Percentiles rank a stretch among this genome's conserved stretches.
Evolutionary conservation across 1,140 invertebrate species (phyloP).

Genomic region (Nasonia longicornis): DNA sequence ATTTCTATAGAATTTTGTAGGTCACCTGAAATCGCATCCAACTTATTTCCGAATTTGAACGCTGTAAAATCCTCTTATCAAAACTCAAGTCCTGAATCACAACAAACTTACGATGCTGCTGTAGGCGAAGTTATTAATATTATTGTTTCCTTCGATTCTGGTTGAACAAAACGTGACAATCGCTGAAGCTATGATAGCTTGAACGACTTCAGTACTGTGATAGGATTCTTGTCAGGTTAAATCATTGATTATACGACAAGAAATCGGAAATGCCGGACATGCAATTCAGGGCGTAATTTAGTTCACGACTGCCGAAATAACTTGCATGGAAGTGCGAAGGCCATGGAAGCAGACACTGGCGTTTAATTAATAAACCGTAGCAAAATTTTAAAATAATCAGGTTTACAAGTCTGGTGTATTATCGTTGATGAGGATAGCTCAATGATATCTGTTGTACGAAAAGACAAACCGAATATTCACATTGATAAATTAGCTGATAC

Average conservation of each 20-base stretch:
- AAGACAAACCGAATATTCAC: conserved; percentile 30
- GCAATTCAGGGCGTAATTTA: conserved; percentile 16
- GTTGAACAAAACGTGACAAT: conserved; percentile 43
- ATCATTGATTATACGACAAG: conserved; percentile 48
- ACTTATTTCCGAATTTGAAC: conserved; percentile 35
- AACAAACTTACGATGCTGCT: conserved; percentile 23
- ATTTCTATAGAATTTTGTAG: not conserved
- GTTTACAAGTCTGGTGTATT: conserved; percentile 40
- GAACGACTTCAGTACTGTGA: conserved; percentile 36
- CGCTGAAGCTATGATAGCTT: conserved; percentile 46
- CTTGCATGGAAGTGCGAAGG: conserved; percentile 43
- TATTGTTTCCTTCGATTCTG: conserved; percentile 45
- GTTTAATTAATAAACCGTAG: conserved; percentile 48
- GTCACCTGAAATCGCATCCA: conserved; percentile 4
- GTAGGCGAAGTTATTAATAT: conserved; percentile 44
- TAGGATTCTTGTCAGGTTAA: conserved; percentile 33
- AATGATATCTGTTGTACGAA: conserved; percentile 45
- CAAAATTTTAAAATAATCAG: conserved; percentile 41
- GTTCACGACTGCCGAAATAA: conserved; percentile 41
- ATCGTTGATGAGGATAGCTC: conserved; percentile 50
- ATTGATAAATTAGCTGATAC: conserved; percentile 49
- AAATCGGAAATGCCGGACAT: not conserved
- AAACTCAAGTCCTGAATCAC: conserved; percentile 35
- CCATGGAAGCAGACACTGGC: conserved; percentile 41
- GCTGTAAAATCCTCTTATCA: conserved; percentile 34